Evolutionary conservation across 2,113 vertebrate species (phyloP).

Genomic region (Gallinago jamesoni): DNA sequence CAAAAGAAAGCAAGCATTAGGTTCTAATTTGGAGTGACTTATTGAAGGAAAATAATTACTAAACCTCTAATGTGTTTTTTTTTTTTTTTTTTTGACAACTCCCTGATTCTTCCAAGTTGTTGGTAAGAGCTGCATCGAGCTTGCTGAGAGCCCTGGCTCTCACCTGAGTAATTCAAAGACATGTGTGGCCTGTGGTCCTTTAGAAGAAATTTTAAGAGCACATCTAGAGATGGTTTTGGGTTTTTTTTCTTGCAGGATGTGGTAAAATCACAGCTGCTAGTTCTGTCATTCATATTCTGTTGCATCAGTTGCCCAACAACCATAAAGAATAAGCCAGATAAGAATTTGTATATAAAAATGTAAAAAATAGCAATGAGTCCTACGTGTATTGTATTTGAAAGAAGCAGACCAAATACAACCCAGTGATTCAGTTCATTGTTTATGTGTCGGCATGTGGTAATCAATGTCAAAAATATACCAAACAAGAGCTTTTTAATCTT

Average conservation of each 20-base stretch:
- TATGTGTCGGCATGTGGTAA: neutral
- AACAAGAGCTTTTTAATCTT: neutral
- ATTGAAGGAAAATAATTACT: slow-evolving; percentile 1
- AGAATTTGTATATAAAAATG: neutral
- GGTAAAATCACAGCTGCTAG: neutral
- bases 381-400: neutral
- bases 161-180: slow-evolving; percentile 7
- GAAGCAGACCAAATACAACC: neutral
- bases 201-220: slow-evolving; percentile 47
- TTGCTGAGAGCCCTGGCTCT: neutral
- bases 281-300: neutral
- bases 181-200: neutral
- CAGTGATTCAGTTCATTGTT: neutral
- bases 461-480: neutral
- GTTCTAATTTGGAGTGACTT: slow-evolving; percentile 53
- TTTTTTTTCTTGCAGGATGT: neutral
- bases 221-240: neutral
- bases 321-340: neutral
- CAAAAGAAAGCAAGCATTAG: neutral
- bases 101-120: slow-evolving; percentile 36
- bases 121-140: neutral
- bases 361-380: neutral
- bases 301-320: neutral
- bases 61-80: neutral
- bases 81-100: slow-evolving; percentile 11